These are phyloP conservation scores for Boleophthalmus pectinirostris DNA, from an alignment of 2,113 vertebrate genomes.

Conservation along the genomic window DNA sequence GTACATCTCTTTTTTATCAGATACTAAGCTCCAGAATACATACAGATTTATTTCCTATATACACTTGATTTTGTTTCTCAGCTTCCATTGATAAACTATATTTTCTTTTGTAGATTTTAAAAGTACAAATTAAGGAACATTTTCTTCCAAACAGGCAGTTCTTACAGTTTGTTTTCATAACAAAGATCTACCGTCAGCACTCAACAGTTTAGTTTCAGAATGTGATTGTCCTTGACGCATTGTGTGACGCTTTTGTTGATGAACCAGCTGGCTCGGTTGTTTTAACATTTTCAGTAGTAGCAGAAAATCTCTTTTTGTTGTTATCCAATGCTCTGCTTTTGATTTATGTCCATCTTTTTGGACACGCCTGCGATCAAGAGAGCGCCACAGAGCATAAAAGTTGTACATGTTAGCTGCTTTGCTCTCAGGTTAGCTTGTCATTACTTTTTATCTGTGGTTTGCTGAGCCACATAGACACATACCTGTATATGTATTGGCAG, in stretches of 20 bases:
- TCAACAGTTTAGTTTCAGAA: constrained; percentile 27
- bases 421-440: constrained; percentile 18
- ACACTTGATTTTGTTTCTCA: neutral
- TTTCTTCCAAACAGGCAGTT: neutral
- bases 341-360: constrained; percentile 40
- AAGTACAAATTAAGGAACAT: neutral
- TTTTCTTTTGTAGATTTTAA: neutral
- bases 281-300: constrained; percentile 30
- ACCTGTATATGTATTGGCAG: constrained; percentile 51
- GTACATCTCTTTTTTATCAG: too few relatives aligned
- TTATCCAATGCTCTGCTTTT: constrained; percentile 31
- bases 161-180: constrained; percentile 5
- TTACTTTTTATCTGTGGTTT: neutral
- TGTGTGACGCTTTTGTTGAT: constrained; percentile 27
- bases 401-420: constrained; percentile 13
- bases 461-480: constrained; percentile 35
- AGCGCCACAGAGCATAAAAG: neutral
- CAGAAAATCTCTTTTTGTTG: constrained; percentile 22
- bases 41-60: too few relatives aligned
- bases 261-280: constrained; percentile 22
- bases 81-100: neutral
- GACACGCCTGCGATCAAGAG: constrained; percentile 5
- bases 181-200: constrained; percentile 9
- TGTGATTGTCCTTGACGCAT: constrained; percentile 42
- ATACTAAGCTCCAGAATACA: too few relatives aligned